A percentile compares a stretch with the other conserved stretches of the same genome.
phyloP scores from a whole-genome alignment of 2,888 invertebrate genomes.

The Mystacides longicornis region DNA sequence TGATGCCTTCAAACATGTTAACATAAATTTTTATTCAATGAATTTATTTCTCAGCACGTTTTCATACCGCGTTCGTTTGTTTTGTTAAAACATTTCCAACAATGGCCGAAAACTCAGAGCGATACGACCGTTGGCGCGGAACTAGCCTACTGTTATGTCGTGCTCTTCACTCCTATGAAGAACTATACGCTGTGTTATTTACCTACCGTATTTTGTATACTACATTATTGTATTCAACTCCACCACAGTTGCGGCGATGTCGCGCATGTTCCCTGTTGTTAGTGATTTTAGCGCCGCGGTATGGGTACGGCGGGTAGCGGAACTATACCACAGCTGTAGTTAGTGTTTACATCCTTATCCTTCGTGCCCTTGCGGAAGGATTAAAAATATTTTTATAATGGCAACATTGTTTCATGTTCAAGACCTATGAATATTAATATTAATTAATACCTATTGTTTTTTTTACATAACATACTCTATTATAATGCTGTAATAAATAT shows the following conservation, averaged over 20 bases:
- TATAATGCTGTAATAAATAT: no score
- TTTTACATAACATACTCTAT: no score
- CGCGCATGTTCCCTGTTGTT: neutral
- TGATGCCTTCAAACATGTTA: neutral
- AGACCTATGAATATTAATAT: no score
- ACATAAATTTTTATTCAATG: neutral
- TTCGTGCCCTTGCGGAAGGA: no score
- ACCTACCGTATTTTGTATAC: no score
- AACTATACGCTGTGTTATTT: no score
- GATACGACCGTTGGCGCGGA: conserved; percentile 11
- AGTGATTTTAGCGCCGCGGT: neutral
- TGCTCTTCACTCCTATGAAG: neutral
- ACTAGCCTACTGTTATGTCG: conserved; percentile 16
- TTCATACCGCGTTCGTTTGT: conserved; percentile 6
- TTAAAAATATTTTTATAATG: neutral
- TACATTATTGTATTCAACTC: neutral
- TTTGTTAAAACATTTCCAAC: conserved; percentile 4
- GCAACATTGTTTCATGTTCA: neutral
- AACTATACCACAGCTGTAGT: neutral
- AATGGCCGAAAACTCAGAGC: conserved; percentile 3
- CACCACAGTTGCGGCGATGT: neutral
- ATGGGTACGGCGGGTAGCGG: neutral
- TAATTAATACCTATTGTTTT: no score
- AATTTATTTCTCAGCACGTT: conserved; percentile 5
- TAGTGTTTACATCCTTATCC: neutral